Evolutionary conservation across 2,888 invertebrate species (phyloP), one percentile per base, ranked within the genome.

Genomic region (Argyresthia goedartella): DNA sequence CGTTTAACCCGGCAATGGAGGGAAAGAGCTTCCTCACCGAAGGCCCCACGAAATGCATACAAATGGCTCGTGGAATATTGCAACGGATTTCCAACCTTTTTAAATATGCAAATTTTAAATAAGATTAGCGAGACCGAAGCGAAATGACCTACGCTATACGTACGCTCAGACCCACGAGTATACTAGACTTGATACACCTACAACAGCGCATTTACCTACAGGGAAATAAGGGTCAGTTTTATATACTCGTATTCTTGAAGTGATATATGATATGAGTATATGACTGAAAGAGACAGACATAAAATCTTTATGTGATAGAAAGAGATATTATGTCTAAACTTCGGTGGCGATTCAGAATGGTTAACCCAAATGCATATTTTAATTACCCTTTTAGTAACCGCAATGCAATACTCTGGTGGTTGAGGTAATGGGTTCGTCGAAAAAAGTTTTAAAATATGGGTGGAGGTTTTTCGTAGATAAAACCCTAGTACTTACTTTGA

Each of bases 81-180:
- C 50, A 35, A 15, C 35, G 50, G 33, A 44, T 61, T 63, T 57
- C 59, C 58, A 56, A 56, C 60, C 69, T 73, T 71, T 74, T 76
- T 66, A 69, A 70, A 73, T 66, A 76, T 75, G 75, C 69, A 75
- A 73, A 75, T 75, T 71, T 50, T 69, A 67, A 72, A 76, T 72
- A 61, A 66, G 70, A 73, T 75, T 71, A 71, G 64, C 59, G 55
- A 46, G 63, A 72, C 56, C 53, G 66, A 59, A 69, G 69, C 16
- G 54, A 63, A 14, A 34, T 50, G 43, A 50, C 44, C 44, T 41
- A 36, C 8, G 39, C 33, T n/a, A 33, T 47, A 34, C n/a, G n/a
- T 33, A 47, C 25, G 8, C 34, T 25, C 25, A n/a, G n/a, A n/a
- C n/a, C n/a, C n/a, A 25, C 25, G 25, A 25, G 25, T 25, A 25